Base-by-base conservation (phyloP, 2,113 vertebrate species). In the Xenotilapia longispinis region DNA sequence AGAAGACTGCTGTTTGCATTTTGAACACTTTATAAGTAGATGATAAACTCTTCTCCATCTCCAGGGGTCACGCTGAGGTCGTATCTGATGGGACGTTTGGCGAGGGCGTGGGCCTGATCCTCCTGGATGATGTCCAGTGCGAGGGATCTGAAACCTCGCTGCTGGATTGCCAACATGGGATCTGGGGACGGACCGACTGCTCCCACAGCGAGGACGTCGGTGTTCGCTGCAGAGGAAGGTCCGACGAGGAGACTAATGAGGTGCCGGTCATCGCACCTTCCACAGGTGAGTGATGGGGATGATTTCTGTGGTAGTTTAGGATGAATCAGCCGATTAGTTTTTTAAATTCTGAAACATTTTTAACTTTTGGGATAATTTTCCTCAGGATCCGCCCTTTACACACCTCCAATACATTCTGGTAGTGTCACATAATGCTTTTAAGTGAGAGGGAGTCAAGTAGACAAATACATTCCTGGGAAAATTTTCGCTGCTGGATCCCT, bases 131-230 rank as follows among this genome's bases (percentile, higher is more conserved):
- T 26, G 96, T 98, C 87, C 94, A 93, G 60, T 98, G 98, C 38
- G 92, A 94, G 5, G 98, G 98, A 15, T 93, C 93, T 0, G 98
- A 98, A 91, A 86, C 93, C 6, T 97, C 97, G n/a, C 96, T 98
- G 86, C 92, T 98, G 84, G 97, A 97, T 93, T 98, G 98, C 87
- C 91, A 85, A 5, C 98, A 97, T 42, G 97, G 97, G 70, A 97
- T 94, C 89, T 98, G 97, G 98, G 98, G 98, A 1, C 96, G 98
- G 58, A 98, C 98, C 0, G 97, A 98, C 95, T 98, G 98, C 93
- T 97, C 97, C 12, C 97, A 98, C 10, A 81, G 94, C 0, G 98
- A 98, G 92, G 98, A 98, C 3, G 96, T 98, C 3, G 97, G 97
- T 4, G 93, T 98, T 49, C 96, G 80, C 81, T 98, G 98, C 83